Evolutionary conservation across 2,888 invertebrate genomes (phyloP).

Genomic region (Prosapia bicincta): DNA sequence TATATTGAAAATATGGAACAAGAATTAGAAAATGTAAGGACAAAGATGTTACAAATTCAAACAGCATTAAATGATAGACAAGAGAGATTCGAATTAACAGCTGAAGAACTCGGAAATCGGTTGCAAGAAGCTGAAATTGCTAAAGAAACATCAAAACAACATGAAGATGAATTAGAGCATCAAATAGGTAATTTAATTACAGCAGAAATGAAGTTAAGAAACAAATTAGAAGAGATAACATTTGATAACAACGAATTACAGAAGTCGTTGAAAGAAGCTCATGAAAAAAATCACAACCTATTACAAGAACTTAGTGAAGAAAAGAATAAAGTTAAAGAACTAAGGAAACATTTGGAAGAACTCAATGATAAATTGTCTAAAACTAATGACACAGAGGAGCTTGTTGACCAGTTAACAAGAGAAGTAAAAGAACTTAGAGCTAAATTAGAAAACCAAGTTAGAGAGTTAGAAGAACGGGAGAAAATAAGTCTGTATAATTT

Average conservation of each 20-base stretch:
- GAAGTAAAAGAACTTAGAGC: slow-evolving; percentile 45
- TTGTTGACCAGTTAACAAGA: slow-evolving; percentile 52
- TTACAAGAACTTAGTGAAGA: slow-evolving; percentile 1
- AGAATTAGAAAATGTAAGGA: slow-evolving; percentile 46
- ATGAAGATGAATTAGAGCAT: slow-evolving; percentile 60
- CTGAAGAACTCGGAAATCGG: slow-evolving; percentile 58
- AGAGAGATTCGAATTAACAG: slow-evolving; percentile 57
- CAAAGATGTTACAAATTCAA: slow-evolving; percentile 45
- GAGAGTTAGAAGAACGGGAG: slow-evolving; percentile 38
- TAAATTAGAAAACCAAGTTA: slow-evolving; percentile 36
- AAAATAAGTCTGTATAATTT: slow-evolving; percentile 5
- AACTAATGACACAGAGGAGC: slow-evolving; percentile 53
- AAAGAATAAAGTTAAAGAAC: slow-evolving; percentile 10
- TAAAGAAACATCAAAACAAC: slow-evolving; percentile 56
- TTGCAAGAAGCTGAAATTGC: slow-evolving; percentile 57
- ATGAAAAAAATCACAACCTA: neutral
- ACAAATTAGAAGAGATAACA: slow-evolving; percentile 6
- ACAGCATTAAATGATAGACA: slow-evolving; percentile 59
- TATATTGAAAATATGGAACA: slow-evolving; percentile 69
- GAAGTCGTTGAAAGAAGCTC: slow-evolving; percentile 3
- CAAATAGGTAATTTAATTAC: slow-evolving; percentile 49
- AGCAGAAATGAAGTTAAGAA: slow-evolving; percentile 53
- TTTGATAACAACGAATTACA: slow-evolving; percentile 17
- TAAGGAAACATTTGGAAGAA: slow-evolving; percentile 11
- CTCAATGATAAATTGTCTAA: neutral